Conservation (phyloP, 2,113 vertebrate species). For the Mastomys coucha region DNA sequence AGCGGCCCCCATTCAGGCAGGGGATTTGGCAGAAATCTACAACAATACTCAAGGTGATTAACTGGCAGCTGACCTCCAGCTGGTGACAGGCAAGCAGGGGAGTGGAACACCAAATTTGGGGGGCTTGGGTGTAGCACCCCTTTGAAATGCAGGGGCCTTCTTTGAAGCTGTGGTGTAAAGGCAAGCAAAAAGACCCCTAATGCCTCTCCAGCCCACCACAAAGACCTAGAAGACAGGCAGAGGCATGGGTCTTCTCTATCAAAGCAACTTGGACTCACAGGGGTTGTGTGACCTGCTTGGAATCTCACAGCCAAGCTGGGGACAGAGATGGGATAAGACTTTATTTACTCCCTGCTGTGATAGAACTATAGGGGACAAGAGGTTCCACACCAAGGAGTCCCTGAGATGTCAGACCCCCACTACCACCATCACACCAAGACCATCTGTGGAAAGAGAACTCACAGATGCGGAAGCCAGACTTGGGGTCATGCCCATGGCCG, state of each 20-base stretch:
- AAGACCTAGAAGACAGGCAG: background rate
- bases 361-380: background rate
- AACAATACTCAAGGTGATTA: conserved; percentile 59
- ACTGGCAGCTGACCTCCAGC: background rate
- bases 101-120: background rate
- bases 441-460: conserved; percentile 82
- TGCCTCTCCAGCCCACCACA: background rate
- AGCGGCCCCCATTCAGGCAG: conserved; percentile 96
- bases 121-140: background rate
- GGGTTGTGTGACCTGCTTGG: background rate
- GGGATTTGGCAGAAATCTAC: conserved; percentile 97
- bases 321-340: background rate
- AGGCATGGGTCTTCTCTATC: background rate
- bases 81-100: background rate
- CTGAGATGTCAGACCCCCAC: background rate
- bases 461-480: conserved; percentile 97
- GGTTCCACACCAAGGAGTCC: background rate
- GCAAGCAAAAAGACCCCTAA: background rate
- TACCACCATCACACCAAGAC: background rate
- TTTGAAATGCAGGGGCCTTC: background rate
- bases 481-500: conserved; percentile 86
- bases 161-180: background rate
- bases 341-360: background rate
- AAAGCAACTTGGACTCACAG: background rate
- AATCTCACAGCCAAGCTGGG: background rate